Evolutionary conservation across 2,888 invertebrate genomes (phyloP).

Genomic region (Lymantria monacha): DNA sequence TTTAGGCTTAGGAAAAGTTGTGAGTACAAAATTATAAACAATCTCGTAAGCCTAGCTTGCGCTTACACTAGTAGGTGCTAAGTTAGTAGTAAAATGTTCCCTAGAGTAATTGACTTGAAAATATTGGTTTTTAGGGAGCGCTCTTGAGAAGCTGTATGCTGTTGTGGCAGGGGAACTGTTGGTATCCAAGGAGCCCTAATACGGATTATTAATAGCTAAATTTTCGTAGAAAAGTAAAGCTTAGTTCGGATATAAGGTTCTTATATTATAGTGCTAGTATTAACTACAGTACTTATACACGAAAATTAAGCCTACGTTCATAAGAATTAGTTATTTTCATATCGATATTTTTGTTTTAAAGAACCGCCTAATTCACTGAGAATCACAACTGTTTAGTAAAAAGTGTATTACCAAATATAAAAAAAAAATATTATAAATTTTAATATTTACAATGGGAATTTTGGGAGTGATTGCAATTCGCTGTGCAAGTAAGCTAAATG

Average conservation of each 20-base stretch:
- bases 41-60: constrained; percentile 71
- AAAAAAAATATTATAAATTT: neutral
- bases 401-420: neutral
- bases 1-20: constrained; percentile 71
- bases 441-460: neutral
- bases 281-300: constrained; percentile 56
- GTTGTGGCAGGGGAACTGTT: constrained; percentile 46
- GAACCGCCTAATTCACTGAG: constrained; percentile 48
- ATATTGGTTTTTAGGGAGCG: constrained; percentile 75
- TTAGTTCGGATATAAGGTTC: constrained; percentile 63
- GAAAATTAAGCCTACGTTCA: constrained; percentile 75
- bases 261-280: constrained; percentile 59
- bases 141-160: constrained; percentile 46
- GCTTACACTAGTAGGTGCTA: constrained; percentile 79
- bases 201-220: constrained; percentile 54
- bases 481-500: neutral
- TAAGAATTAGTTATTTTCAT: constrained; percentile 70
- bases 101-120: constrained; percentile 93
- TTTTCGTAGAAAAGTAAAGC: constrained; percentile 75
- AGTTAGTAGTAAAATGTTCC: constrained; percentile 87
- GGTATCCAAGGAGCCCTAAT: constrained; percentile 50
- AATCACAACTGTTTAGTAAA: constrained; percentile 4
- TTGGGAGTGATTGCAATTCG: neutral
- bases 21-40: constrained; percentile 81
- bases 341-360: constrained; percentile 22